A percentile compares a stretch with the other conserved stretches of the same genome.
These are phyloP conservation scores for Siniperca obscura DNA, from an alignment of 2,797 vertebrate genomes.

Conservation along the genomic window DNA sequence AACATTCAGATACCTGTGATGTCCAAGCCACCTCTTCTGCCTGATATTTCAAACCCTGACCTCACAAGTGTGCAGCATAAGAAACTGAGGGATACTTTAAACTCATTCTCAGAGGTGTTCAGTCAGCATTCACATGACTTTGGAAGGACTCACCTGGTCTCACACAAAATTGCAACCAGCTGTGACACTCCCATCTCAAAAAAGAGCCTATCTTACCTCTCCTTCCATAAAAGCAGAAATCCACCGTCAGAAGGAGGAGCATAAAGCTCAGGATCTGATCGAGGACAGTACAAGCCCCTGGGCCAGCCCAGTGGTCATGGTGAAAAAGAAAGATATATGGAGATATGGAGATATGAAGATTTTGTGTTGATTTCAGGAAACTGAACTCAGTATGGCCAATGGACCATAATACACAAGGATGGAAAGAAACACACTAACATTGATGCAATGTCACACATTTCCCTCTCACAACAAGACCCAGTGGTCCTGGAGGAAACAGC, in stretches of 20 bases:
- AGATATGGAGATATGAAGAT: slow-evolving; percentile 27
- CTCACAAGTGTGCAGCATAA: slow-evolving; percentile 6
- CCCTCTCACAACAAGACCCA: background rate
- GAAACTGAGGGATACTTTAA: slow-evolving; percentile 3
- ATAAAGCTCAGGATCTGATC: slow-evolving; percentile 9
- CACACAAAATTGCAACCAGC: slow-evolving; percentile 4
- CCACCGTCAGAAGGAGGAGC: background rate
- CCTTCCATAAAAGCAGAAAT: slow-evolving; percentile 29
- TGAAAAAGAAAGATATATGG: slow-evolving; percentile 24
- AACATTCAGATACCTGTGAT: background rate
- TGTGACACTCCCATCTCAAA: slow-evolving; percentile 4
- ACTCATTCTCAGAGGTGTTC: slow-evolving; percentile 11
- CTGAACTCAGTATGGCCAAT: slow-evolving; percentile 1
- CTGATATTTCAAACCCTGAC: slow-evolving; percentile 1
- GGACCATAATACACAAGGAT: slow-evolving; percentile 3
- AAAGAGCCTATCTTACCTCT: slow-evolving; percentile 23
- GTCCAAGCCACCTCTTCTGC: background rate
- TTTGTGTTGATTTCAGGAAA: slow-evolving; percentile 16
- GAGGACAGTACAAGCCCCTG: slow-evolving; percentile 16
- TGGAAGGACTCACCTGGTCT: slow-evolving; percentile 16
- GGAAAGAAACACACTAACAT: slow-evolving; percentile 18
- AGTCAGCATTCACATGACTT: slow-evolving; percentile 19
- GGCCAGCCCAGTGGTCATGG: slow-evolving; percentile 5
- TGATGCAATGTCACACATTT: slow-evolving; percentile 5
- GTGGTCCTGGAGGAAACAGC: background rate